These are phyloP conservation scores for Formica selysi DNA, from an alignment of 1,140 invertebrate genomes.

Conservation along the genomic window DNA sequence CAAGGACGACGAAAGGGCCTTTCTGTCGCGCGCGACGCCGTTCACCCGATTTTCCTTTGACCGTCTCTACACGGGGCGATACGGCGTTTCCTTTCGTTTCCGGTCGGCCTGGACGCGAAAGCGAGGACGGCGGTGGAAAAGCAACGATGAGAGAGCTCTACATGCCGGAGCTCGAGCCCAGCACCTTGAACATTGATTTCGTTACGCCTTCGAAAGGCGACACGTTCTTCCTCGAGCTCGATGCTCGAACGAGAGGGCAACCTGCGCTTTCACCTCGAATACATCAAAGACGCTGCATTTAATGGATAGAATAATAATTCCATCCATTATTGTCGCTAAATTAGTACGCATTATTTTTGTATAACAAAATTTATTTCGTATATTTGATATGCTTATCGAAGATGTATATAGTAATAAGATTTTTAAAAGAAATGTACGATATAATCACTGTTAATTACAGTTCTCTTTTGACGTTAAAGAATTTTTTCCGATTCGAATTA, in stretches of 20 bases:
- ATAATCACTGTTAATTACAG: too few relatives aligned
- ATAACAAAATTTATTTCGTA: background rate
- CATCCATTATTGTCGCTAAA: background rate
- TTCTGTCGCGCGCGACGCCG: conserved; percentile 30
- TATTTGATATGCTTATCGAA: background rate
- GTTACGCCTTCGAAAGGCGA: conserved; percentile 40
- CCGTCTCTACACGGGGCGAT: conserved; percentile 46
- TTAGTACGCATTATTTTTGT: conserved; percentile 2
- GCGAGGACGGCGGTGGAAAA: conserved; percentile 10
- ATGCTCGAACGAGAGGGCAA: conserved; percentile 3
- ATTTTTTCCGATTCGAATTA: background rate
- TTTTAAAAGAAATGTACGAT: background rate
- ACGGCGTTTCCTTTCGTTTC: conserved; percentile 40
- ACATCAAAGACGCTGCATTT: conserved; percentile 44
- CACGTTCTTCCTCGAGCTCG: conserved; percentile 10
- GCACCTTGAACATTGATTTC: conserved; percentile 56
- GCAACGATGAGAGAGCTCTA: conserved; percentile 5
- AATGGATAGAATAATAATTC: conserved; percentile 58
- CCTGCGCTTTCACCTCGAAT: background rate
- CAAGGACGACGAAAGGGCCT: conserved; percentile 67
- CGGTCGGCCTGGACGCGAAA: conserved; percentile 10
- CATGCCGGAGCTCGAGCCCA: conserved; percentile 16
- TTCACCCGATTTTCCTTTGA: conserved; percentile 61
- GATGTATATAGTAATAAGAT: background rate
- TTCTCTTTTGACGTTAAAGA: background rate